phyloP scores from a whole-genome alignment of 2,113 vertebrate genomes.

The Lepisosteus oculatus region DNA sequence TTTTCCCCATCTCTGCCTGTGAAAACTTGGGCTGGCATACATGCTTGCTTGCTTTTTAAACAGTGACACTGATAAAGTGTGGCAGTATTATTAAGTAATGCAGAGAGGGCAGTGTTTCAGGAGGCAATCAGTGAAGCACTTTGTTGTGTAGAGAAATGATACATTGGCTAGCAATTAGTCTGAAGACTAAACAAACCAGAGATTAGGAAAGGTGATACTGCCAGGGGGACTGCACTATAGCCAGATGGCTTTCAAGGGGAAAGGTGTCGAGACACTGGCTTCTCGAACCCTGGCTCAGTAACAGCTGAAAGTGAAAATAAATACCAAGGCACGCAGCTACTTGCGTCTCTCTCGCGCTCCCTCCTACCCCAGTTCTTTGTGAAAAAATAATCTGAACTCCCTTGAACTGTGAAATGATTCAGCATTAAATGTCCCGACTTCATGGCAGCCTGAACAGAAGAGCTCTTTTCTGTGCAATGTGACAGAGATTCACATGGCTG shows the following conservation, averaged over 20 bases:
- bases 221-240: slow-evolving; percentile 27
- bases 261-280: slow-evolving; percentile 55
- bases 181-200: slow-evolving; percentile 29
- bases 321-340: slow-evolving; percentile 22
- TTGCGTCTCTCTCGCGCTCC: slow-evolving; percentile 5
- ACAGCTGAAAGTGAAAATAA: slow-evolving; percentile 47
- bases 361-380: neutral
- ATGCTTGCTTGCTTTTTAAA: neutral
- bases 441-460: neutral
- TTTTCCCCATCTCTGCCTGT: no score
- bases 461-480: neutral
- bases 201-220: slow-evolving; percentile 41
- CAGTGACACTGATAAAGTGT: no score
- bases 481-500: neutral
- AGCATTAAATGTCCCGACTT: neutral
- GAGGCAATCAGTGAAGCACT: neutral
- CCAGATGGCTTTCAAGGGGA: slow-evolving; percentile 27
- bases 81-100: no score
- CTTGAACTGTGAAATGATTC: neutral
- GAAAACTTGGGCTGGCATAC: no score
- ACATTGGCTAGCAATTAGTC: slow-evolving; percentile 28
- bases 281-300: slow-evolving; percentile 31
- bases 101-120: neutral
- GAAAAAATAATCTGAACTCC: neutral
- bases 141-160: slow-evolving; percentile 21